Evolutionary conservation across 2,888 invertebrate genomes (phyloP), one percentile per base, ranked within the genome.

Genomic region (Gerris lacustris): DNA sequence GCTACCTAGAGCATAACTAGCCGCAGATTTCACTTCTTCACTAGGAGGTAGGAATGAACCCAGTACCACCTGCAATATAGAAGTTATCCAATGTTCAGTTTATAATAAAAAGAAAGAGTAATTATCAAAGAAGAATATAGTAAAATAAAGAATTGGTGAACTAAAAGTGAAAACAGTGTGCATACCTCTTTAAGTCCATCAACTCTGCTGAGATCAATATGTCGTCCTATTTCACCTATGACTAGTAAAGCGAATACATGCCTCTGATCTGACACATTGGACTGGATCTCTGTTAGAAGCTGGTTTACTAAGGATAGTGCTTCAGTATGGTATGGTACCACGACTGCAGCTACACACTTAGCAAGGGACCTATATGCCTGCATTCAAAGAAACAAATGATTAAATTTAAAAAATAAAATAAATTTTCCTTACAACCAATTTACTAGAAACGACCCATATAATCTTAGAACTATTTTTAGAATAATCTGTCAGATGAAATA

Each of bases 1-100:
- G 70, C 95, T 95, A 18, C 98, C 97, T 67, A 99, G 84, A 0
- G 98, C 94, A 81, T 97, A 96, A 75, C 97, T 96, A 15, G 98
- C 98, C 0, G 97, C 97, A 0, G 94, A 93, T 81, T 98, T 98
- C 5, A 99, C 92, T 81, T 99, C 97, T 81, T 99, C 98, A 0
- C 94, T 95, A 11, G 88, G 87, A 6, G 93, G 92, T 0, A 90
- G 87, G 81, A 99, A 98, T 18, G 96, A 94, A 74, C 88, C 87
- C 73, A 97, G 83, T 69, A 94, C 87, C 11, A 90, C 88, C 78
- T 88, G 87, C 75, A 92, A 89, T 73, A 95, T 9, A 31, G n/a
- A 31, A 31, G 31, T 31, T 31, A 31, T 31, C 31, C 1, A 31
- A 31, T 31, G 31, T 31, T 31, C n/a, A n/a, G 31, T 31, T 31